A percentile compares a stretch with the other conserved stretches of the same genome.
Evolutionary conservation across 2,113 vertebrate species (phyloP).

Genomic region (Terrapene triunguis): DNA sequence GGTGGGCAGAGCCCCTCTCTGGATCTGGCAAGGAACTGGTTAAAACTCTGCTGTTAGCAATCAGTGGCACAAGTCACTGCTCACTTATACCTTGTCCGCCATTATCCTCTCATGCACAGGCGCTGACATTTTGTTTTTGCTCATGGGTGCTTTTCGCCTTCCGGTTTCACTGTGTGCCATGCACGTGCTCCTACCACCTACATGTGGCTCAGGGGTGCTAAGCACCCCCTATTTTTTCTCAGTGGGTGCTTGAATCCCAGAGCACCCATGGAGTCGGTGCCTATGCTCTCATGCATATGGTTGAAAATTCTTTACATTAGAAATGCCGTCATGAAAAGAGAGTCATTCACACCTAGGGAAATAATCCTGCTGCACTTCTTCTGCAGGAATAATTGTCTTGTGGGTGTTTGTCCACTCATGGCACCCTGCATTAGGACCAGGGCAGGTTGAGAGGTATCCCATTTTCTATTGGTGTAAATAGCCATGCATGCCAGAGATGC

Average conservation of each 20-base stretch:
- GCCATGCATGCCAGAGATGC: neutral
- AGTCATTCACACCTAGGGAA: neutral
- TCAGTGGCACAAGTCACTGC: constrained; percentile 61
- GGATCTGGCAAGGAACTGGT: constrained; percentile 16
- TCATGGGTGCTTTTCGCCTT: too few relatives aligned
- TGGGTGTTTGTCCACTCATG: neutral
- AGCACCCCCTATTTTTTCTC: too few relatives aligned
- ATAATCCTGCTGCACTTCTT: neutral
- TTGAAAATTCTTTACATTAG: neutral
- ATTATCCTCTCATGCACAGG: neutral
- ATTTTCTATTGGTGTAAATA: neutral
- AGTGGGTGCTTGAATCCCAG: too few relatives aligned
- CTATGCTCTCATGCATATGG: neutral
- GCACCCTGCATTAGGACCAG: neutral
- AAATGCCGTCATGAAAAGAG: neutral
- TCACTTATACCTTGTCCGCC: constrained; percentile 40
- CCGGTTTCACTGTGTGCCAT: too few relatives aligned
- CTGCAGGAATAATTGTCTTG: neutral
- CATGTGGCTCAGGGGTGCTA: too few relatives aligned
- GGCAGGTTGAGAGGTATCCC: neutral
- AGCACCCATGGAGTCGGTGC: too few relatives aligned
- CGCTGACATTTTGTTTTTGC: too few relatives aligned
- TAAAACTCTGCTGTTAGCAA: constrained; percentile 43
- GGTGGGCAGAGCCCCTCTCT: neutral
- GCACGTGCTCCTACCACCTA: too few relatives aligned